Conservation (phyloP, 2,888 invertebrate genomes). For the Mystacides longicornis region DNA sequence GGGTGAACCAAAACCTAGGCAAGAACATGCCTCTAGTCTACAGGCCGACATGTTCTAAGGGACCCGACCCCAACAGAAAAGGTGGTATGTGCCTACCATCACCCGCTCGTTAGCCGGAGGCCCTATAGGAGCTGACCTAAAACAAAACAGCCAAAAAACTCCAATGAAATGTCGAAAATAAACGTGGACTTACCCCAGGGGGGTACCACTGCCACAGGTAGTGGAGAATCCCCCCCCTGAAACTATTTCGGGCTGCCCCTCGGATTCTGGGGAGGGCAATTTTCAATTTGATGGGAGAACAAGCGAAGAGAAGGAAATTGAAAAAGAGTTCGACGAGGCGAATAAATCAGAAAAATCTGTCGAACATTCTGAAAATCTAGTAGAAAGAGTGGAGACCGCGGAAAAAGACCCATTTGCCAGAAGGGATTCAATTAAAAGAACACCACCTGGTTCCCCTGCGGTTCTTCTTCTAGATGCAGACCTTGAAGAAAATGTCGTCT, state of each 20-base stretch:
- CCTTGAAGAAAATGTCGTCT: too few relatives aligned
- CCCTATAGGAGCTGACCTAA: background rate
- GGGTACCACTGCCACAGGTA: background rate
- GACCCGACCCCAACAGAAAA: background rate
- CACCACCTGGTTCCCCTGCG: too few relatives aligned
- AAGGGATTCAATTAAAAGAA: too few relatives aligned
- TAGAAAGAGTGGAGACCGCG: too few relatives aligned
- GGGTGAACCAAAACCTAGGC: background rate
- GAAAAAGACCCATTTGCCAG: too few relatives aligned
- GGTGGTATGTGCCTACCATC: background rate
- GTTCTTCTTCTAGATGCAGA: too few relatives aligned
- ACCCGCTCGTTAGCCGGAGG: background rate
- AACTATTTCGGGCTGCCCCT: background rate
- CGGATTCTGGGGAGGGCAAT: conserved; percentile 4
- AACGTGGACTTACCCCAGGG: conserved; percentile 1
- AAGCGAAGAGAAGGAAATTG: background rate
- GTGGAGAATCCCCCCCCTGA: conserved; percentile 1
- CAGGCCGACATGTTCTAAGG: background rate
- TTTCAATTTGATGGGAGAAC: background rate
- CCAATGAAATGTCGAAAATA: background rate
- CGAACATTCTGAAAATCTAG: too few relatives aligned
- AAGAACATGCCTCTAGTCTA: background rate
- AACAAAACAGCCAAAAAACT: background rate
- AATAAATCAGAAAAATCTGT: too few relatives aligned
- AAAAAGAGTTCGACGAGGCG: background rate